These are phyloP conservation scores for Amphipyra berbera DNA, from an alignment of 2,888 invertebrate species.

Conservation along the genomic window DNA sequence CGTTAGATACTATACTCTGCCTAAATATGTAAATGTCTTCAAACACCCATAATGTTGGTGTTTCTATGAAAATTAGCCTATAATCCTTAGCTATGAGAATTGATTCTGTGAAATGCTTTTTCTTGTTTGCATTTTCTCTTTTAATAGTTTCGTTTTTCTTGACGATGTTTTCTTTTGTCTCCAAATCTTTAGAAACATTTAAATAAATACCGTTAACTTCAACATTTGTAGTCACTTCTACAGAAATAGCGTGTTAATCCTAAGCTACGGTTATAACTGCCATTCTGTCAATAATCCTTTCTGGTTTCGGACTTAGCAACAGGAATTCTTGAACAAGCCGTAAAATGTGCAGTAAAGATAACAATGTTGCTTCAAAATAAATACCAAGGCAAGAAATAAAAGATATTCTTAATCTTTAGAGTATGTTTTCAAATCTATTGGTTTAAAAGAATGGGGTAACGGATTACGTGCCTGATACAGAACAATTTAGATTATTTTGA, in stretches of 20 bases:
- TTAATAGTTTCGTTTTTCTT: constrained; percentile 14
- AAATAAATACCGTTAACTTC: constrained; percentile 8
- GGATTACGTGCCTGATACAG: background rate
- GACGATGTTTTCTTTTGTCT: constrained; percentile 9
- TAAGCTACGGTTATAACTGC: constrained; percentile 19
- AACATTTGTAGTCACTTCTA: constrained; percentile 8
- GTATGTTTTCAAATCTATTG: constrained; percentile 38
- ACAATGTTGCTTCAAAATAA: constrained; percentile 45
- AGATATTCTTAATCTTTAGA: constrained; percentile 44
- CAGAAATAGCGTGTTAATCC: constrained; percentile 42
- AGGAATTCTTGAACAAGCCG: constrained; percentile 44
- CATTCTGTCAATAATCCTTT: constrained; percentile 48
- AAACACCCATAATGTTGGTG: constrained; percentile 8
- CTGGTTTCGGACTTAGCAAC: constrained; percentile 27
- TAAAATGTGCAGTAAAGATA: constrained; percentile 50
- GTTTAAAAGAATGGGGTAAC: constrained; percentile 21
- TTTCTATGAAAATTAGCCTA: constrained; percentile 24
- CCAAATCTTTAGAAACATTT: constrained; percentile 12
- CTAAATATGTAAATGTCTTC: constrained; percentile 29
- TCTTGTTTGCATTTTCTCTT: constrained; percentile 4
- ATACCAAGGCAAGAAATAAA: constrained; percentile 46
- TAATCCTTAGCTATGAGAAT: constrained; percentile 13
- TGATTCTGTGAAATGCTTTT: constrained; percentile 17
- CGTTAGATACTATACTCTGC: constrained; percentile 21
- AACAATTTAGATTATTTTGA: background rate